Evolutionary conservation across 1,140 invertebrate species (phyloP).

Genomic region (Anthonomus grandis): DNA sequence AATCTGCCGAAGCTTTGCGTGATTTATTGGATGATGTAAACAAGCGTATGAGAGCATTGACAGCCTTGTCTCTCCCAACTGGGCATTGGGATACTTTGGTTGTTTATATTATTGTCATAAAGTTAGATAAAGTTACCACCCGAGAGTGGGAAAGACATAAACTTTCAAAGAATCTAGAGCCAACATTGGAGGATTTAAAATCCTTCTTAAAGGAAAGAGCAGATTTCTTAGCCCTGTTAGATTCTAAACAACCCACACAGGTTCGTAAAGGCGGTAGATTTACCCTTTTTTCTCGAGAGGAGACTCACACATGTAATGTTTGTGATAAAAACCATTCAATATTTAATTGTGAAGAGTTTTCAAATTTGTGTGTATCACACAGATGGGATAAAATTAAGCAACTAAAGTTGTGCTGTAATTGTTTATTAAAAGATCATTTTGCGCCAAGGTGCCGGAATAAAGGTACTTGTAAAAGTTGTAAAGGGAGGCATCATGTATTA

Average conservation of each 20-base stretch:
- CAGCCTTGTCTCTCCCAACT: background rate
- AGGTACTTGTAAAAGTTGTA: conserved; percentile 5
- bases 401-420: background rate
- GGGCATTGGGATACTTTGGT: background rate
- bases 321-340: too few species aligned
- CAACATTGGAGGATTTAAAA: conserved; percentile 1
- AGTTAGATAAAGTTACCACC: conserved; percentile 4
- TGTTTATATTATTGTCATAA: conserved; percentile 2
- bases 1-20: too few species aligned
- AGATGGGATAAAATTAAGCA: background rate
- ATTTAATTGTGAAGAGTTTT: too few species aligned
- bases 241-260: too few species aligned
- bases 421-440: background rate
- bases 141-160: conserved; percentile 1
- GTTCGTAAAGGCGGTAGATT: too few species aligned
- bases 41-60: background rate
- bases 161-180: background rate
- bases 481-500: conserved; percentile 9
- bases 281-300: too few species aligned
- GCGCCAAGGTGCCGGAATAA: too few species aligned
- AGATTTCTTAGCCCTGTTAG: background rate
- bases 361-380: background rate
- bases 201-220: background rate
- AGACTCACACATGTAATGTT: too few species aligned
- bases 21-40: background rate